Conservation (phyloP, 2,113 vertebrate genomes). For the Hyaena hyaena region DNA sequence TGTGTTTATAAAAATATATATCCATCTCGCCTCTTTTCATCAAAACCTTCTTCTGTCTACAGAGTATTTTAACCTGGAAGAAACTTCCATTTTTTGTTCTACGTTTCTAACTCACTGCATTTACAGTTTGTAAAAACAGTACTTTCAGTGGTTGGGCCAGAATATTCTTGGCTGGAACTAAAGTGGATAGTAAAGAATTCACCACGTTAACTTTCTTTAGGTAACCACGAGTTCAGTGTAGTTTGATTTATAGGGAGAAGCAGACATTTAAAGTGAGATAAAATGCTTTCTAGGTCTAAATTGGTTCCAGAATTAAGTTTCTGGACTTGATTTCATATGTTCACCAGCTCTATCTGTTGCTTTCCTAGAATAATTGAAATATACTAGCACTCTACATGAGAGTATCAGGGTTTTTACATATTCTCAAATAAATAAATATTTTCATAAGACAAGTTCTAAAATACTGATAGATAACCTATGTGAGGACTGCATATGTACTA, state of each 20-base stretch:
- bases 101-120: background rate
- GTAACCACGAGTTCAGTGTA: background rate
- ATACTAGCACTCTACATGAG: background rate
- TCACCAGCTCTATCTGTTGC: background rate
- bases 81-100: background rate
- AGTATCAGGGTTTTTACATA: background rate
- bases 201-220: background rate
- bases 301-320: background rate
- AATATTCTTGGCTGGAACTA: background rate
- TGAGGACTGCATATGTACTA: background rate
- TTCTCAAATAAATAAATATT: constrained; percentile 1
- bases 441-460: background rate
- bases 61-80: constrained; percentile 10
- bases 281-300: background rate
- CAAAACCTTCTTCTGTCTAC: background rate
- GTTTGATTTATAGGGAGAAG: background rate
- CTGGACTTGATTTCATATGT: background rate
- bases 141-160: background rate
- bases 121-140: background rate
- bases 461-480: background rate
- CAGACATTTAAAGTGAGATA: background rate
- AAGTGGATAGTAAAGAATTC: background rate
- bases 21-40: background rate
- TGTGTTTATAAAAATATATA: too few species aligned
- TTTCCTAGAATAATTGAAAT: background rate